These are phyloP conservation scores for Fragum fragum DNA, from an alignment of 2,888 invertebrate genomes.

Conservation along the genomic window DNA sequence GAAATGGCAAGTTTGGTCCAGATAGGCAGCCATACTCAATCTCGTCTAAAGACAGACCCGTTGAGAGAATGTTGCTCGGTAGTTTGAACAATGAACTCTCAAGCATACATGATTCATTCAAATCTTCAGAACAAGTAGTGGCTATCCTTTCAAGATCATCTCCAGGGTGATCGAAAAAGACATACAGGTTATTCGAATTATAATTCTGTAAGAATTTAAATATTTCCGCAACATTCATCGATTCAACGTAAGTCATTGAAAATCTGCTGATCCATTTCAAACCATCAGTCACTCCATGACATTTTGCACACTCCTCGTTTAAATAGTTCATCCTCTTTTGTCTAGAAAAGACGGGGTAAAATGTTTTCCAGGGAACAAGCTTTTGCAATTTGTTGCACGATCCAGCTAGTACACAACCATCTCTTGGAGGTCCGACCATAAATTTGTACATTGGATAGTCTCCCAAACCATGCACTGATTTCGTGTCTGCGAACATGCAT, in stretches of 20 bases:
- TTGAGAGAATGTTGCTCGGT: neutral
- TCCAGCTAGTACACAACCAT: neutral
- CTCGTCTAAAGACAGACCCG: neutral
- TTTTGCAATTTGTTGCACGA: neutral
- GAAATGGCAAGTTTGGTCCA: neutral
- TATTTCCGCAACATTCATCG: neutral
- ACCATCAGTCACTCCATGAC: slow-evolving; percentile 11
- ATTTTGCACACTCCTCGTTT: slow-evolving; percentile 9
- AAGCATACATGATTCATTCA: neutral
- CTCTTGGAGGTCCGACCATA: slow-evolving; percentile 1
- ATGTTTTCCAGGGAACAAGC: slow-evolving; percentile 10
- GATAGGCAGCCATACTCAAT: neutral
- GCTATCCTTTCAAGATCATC: neutral
- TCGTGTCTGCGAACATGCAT: slow-evolving; percentile 16
- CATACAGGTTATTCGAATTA: neutral
- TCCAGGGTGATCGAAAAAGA: slow-evolving; percentile 7
- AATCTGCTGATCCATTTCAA: neutral
- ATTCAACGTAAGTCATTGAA: neutral
- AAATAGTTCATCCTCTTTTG: neutral
- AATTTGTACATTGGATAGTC: slow-evolving; percentile 1
- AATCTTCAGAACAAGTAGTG: neutral
- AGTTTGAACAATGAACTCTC: neutral
- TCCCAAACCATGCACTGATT: neutral
- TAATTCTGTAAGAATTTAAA: neutral
- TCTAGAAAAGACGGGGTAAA: slow-evolving; percentile 3